Evolutionary conservation across 2,888 invertebrate genomes (phyloP).

Genomic region (Hypsopygia costalis): DNA sequence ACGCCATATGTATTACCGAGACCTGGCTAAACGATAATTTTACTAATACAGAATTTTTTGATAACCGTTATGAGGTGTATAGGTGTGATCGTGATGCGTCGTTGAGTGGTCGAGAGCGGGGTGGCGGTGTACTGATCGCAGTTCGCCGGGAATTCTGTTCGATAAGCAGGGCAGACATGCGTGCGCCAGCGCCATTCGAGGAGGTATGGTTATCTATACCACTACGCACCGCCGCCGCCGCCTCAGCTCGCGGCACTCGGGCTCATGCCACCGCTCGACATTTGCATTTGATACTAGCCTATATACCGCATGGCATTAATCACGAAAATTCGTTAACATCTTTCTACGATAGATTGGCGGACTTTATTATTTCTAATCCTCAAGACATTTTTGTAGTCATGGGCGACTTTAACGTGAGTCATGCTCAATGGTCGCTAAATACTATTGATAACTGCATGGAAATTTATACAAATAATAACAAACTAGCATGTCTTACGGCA

Average conservation of each 20-base stretch:
- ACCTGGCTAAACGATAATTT: slow-evolving; percentile 5
- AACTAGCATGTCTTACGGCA: slow-evolving; percentile 6
- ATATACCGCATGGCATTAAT: slow-evolving; percentile 12
- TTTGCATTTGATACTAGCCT: slow-evolving; percentile 6
- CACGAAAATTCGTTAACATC: slow-evolving; percentile 7
- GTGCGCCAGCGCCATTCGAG: slow-evolving; percentile 5
- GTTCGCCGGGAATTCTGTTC: slow-evolving; percentile 3
- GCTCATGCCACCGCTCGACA: neutral
- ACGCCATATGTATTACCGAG: slow-evolving; percentile 4
- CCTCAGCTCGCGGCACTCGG: neutral
- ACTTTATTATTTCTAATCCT: slow-evolving; percentile 4
- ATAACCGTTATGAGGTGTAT: slow-evolving; percentile 1
- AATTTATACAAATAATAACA: slow-evolving; percentile 5
- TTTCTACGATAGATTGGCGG: slow-evolving; percentile 7
- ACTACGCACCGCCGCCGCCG: too few species aligned
- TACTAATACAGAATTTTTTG: slow-evolving; percentile 3
- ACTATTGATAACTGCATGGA: slow-evolving; percentile 1
- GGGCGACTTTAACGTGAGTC: slow-evolving; percentile 14
- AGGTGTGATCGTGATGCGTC: slow-evolving; percentile 1
- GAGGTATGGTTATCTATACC: slow-evolving; percentile 8
- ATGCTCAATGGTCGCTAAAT: slow-evolving; percentile 9
- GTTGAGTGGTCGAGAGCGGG: neutral
- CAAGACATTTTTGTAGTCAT: slow-evolving; percentile 8
- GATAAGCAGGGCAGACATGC: slow-evolving; percentile 1
- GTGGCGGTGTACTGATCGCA: slow-evolving; percentile 8